phyloP scores from a whole-genome alignment of 2,113 vertebrate genomes.

The Anguilla japonica region DNA sequence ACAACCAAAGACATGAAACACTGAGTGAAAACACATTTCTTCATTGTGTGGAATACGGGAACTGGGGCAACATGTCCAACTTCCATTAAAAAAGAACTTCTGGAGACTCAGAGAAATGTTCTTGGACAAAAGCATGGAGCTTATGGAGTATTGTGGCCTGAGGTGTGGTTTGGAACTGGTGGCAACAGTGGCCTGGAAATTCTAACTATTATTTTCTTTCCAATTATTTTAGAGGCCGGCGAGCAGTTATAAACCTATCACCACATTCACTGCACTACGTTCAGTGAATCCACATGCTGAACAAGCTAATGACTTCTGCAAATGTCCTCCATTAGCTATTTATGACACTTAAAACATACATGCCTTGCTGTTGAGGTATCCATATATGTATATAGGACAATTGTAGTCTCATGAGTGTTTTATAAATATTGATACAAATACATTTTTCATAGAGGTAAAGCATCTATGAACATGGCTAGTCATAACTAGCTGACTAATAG shows the following conservation, averaged over 20 bases:
- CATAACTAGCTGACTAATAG: too few relatives aligned
- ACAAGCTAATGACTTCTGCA: background rate
- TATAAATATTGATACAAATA: background rate
- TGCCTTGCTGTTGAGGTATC: background rate
- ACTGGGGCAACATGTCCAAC: background rate
- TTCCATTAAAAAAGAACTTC: background rate
- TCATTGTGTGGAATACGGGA: background rate
- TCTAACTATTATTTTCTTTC: background rate
- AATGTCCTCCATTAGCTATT: background rate
- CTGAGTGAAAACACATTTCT: background rate
- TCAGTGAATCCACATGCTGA: background rate
- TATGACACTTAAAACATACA: background rate
- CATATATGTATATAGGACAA: background rate
- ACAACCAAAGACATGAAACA: background rate
- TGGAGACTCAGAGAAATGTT: background rate
- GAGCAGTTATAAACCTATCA: conserved; percentile 9
- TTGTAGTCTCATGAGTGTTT: background rate
- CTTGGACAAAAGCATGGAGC: too few relatives aligned
- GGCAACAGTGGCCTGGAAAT: background rate
- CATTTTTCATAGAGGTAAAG: too few relatives aligned
- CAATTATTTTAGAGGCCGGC: background rate
- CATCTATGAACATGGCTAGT: too few relatives aligned
- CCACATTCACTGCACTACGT: background rate
- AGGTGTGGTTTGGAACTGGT: conserved; percentile 1
- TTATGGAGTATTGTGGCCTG: background rate